phyloP scores from a whole-genome alignment of 2,797 vertebrate species.

The Benthosema pterotum region DNA sequence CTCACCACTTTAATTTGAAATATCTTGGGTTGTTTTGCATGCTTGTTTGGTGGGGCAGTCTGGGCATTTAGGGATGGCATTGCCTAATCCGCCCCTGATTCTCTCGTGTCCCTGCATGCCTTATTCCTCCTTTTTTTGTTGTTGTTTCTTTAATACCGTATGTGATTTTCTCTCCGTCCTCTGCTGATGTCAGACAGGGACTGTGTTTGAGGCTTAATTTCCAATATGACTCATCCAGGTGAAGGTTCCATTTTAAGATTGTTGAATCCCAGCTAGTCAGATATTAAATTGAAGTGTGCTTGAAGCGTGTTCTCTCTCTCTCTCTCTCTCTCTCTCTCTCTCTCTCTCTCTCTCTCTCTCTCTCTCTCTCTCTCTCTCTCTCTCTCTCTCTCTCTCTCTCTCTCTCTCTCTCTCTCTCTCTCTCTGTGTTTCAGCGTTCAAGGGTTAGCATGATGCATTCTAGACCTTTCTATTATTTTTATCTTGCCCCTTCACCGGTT shows the following conservation, averaged over 20 bases:
- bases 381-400: no score
- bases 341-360: no score
- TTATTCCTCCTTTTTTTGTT: slow-evolving; percentile 34
- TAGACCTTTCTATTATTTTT: slow-evolving; percentile 16
- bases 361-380: no score
- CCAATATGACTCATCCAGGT: slow-evolving; percentile 38
- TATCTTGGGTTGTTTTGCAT: no score
- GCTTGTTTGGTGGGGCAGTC: no score
- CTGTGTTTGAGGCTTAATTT: slow-evolving; percentile 16
- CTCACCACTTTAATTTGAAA: no score
- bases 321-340: no score
- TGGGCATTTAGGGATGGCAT: no score
- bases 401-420: no score
- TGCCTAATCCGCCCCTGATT: no score
- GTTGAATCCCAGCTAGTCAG: slow-evolving; percentile 26
- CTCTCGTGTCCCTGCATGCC: slow-evolving; percentile 56
- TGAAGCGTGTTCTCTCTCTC: slow-evolving; percentile 18
- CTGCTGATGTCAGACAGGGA: slow-evolving; percentile 6
- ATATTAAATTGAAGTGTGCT: slow-evolving; percentile 33
- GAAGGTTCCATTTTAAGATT: slow-evolving; percentile 13
- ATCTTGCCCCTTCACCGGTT: neutral
- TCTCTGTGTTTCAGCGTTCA: neutral
- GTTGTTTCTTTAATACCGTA: slow-evolving; percentile 18
- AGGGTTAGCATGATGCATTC: slow-evolving; percentile 6
- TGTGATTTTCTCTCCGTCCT: slow-evolving; percentile 10